Evolutionary conservation across 2,888 invertebrate species (phyloP).

Genomic region (Ctenicera cuprea): DNA sequence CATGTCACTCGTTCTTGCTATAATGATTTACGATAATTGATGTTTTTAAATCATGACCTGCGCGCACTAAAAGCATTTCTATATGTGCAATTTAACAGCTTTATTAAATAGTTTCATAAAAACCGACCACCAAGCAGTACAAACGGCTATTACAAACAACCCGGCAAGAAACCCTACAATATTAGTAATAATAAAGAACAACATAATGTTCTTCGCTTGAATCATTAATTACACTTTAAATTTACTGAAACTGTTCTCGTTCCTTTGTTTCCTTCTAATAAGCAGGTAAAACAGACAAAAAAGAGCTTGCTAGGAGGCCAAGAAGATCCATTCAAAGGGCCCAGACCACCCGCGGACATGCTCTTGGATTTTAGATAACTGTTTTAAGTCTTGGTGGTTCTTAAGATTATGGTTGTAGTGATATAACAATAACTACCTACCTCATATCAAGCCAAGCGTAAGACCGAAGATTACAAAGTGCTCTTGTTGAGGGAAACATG

Average conservation of each 20-base stretch:
- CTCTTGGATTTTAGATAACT: slow-evolving; percentile 16
- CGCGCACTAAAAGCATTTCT: no score
- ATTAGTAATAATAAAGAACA: slow-evolving; percentile 12
- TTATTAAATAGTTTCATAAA: no score
- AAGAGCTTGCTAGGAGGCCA: background rate
- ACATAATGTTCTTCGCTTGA: background rate
- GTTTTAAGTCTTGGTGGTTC: slow-evolving; percentile 3
- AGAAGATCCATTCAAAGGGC: slow-evolving; percentile 10
- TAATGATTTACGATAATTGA: no score
- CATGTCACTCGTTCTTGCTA: no score
- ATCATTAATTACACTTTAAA: slow-evolving; percentile 7
- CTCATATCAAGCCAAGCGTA: slow-evolving; percentile 7
- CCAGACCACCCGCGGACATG: slow-evolving; percentile 38
- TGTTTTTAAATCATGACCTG: no score
- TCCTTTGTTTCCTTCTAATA: background rate
- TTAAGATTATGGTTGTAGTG: slow-evolving; percentile 12
- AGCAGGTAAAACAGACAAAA: slow-evolving; percentile 8
- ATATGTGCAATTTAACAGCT: no score
- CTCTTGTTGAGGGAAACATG: background rate
- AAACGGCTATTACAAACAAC: no score
- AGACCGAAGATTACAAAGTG: background rate
- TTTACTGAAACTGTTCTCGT: background rate
- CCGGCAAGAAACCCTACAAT: no score
- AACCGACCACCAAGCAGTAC: no score
- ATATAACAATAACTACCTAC: background rate